These are phyloP conservation scores for Rhagonycha fulva DNA, from an alignment of 2,888 invertebrate genomes.

Conservation along the genomic window DNA sequence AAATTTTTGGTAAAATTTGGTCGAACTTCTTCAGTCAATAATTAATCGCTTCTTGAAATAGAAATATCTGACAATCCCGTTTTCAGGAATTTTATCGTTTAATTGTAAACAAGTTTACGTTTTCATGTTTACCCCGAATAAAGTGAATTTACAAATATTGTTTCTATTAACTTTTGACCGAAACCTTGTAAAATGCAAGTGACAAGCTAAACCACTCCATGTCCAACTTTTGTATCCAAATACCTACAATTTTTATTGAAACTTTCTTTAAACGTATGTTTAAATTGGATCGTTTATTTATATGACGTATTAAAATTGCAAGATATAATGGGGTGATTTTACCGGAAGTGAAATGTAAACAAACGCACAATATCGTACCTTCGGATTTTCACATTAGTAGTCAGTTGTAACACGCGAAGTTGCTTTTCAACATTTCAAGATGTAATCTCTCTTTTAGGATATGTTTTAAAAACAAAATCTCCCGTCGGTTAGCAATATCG, in stretches of 20 bases:
- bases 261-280: not conserved
- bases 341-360: not conserved
- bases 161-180: not conserved
- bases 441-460: not conserved
- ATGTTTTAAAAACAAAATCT: not conserved
- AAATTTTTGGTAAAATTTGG: no score
- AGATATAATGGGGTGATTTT: not conserved
- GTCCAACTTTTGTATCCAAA: not conserved
- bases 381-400: not conserved
- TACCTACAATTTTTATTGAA: not conserved
- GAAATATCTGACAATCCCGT: no score
- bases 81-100: no score
- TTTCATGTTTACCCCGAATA: no score
- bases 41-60: no score
- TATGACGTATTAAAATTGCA: not conserved
- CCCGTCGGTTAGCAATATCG: not conserved
- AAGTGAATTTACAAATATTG: no score
- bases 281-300: not conserved
- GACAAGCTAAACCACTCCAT: not conserved
- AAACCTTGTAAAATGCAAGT: not conserved
- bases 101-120: no score
- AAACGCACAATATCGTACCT: not conserved
- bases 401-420: not conserved
- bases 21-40: no score
- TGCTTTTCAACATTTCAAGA: not conserved